Evolutionary conservation across 2,113 vertebrate species (phyloP).

Genomic region (Urocitellus parryii): DNA sequence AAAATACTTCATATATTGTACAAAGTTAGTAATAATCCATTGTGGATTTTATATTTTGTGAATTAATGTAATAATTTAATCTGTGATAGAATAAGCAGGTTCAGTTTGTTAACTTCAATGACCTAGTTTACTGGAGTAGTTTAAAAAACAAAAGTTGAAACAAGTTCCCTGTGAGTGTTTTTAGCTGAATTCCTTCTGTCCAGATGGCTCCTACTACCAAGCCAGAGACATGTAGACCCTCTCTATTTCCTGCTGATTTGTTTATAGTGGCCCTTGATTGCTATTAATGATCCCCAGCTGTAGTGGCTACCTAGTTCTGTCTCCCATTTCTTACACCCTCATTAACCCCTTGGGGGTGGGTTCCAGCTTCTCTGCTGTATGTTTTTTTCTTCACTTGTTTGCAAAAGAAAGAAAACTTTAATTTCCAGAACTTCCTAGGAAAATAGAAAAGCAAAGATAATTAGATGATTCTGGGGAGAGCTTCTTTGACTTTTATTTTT

Average conservation of each 20-base stretch:
- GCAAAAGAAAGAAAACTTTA: slow-evolving; percentile 19
- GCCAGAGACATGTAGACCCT: slow-evolving; percentile 69
- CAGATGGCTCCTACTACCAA: slow-evolving; percentile 76
- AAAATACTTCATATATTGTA: slow-evolving; percentile 58
- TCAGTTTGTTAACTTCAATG: slow-evolving; percentile 71
- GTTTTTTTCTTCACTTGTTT: not conserved
- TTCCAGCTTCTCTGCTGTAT: slow-evolving; percentile 24
- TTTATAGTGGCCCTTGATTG: slow-evolving; percentile 78
- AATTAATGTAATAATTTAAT: slow-evolving; percentile 58
- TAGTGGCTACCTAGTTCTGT: slow-evolving; percentile 31
- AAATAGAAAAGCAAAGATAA: slow-evolving; percentile 16
- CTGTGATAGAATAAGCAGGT: slow-evolving; percentile 54
- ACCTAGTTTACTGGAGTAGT: slow-evolving; percentile 31
- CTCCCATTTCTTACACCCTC: slow-evolving; percentile 6
- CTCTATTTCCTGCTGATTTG: slow-evolving; percentile 76
- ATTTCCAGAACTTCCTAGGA: slow-evolving; percentile 20
- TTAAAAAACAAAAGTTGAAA: slow-evolving; percentile 52
- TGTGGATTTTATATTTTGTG: slow-evolving; percentile 61
- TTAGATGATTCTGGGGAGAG: not conserved
- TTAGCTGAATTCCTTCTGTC: slow-evolving; percentile 76
- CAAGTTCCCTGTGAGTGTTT: slow-evolving; percentile 65
- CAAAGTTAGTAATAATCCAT: slow-evolving; percentile 49
- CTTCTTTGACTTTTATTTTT: not conserved
- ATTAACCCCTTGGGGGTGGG: slow-evolving; percentile 41
- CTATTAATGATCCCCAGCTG: slow-evolving; percentile 76